phyloP scores from a whole-genome alignment of 2,888 invertebrate genomes.

The Epistrophella euchroma region DNA sequence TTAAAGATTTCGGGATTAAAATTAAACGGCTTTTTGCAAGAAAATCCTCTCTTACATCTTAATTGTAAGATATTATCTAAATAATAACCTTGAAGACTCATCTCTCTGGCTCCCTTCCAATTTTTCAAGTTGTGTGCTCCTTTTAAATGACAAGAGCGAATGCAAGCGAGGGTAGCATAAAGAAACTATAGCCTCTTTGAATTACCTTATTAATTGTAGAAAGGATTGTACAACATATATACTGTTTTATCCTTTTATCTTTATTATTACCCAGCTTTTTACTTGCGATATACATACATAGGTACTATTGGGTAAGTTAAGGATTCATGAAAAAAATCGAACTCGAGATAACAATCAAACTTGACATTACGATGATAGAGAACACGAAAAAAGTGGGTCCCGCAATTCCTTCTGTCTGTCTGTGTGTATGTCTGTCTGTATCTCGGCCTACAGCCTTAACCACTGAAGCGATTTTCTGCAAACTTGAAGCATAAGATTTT shows the following conservation, averaged over 20 bases:
- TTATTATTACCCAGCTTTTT: too few species aligned
- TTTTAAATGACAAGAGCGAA: slow-evolving; percentile 26
- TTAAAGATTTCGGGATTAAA: slow-evolving; percentile 58
- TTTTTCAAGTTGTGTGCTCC: slow-evolving; percentile 40
- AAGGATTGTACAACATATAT: background rate
- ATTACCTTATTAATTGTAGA: slow-evolving; percentile 13
- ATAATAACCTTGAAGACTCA: slow-evolving; percentile 64
- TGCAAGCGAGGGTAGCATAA: slow-evolving; percentile 23
- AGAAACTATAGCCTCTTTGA: slow-evolving; percentile 33
- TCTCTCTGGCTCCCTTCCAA: slow-evolving; percentile 58
- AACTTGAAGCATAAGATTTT: too few species aligned
- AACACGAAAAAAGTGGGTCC: too few species aligned
- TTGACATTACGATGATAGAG: too few species aligned
- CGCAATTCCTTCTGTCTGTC: too few species aligned
- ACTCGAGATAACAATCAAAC: too few species aligned
- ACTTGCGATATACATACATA: too few species aligned
- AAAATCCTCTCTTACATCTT: slow-evolving; percentile 57
- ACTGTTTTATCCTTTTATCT: slow-evolving; percentile 60
- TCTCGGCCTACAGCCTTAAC: too few species aligned
- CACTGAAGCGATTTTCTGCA: too few species aligned
- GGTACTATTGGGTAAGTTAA: too few species aligned
- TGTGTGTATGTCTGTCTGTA: too few species aligned
- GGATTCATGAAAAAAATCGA: too few species aligned
- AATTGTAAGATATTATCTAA: slow-evolving; percentile 71
- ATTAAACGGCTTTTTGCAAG: slow-evolving; percentile 68